Evolutionary conservation across 2,888 invertebrate genomes (phyloP), one percentile per base, ranked within the genome.

Genomic region (Caenorhabditis sp.): DNA sequence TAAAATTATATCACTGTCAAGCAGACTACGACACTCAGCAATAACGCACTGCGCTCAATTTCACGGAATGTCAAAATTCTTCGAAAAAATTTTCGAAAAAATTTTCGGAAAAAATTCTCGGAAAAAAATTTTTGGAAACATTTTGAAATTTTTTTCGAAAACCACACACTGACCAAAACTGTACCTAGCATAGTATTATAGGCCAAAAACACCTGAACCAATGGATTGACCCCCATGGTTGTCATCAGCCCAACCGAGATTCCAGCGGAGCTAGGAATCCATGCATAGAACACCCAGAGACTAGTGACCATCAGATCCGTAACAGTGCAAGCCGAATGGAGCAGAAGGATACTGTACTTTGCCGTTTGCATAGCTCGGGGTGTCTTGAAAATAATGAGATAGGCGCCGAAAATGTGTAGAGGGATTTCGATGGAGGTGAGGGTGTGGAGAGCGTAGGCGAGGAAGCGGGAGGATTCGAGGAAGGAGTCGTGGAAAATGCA

Each of bases 331-430:
- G 14, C 3, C 16, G 19, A 26, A 28, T 64, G 74, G 4, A 74
- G 44, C 28, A 22, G 63, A 0, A 74, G 49, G 28, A 56, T 74
- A 16, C 41, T 61, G 28, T 47, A 14, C 24, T 51, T 54, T 19
- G 63, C 63, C 5, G 26, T 28, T 12, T 28, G 19, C 74, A 74
- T 74, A 12, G 63, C n/a, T 22, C 19, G 26, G 14, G 74, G 63
- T 1, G 74, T 74, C 16, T 74, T 51, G n/a, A n/a, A 51, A 24
- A 63, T 24, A 26, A 74, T 64, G 5, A 74, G 41, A 14, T 64
- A 64, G 16, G n/a, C 74, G 6, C 63, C 74, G 38, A 74, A 64
- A 0, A 41, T 1, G 14, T 74, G 63, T 26, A 74, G 16, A 6
- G 74, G 74, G 10, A 74, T 19, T 28, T 74, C 63, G 28, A 74